Conservation (phyloP, 2,888 invertebrate species). For the Ptychoptera contaminata region DNA sequence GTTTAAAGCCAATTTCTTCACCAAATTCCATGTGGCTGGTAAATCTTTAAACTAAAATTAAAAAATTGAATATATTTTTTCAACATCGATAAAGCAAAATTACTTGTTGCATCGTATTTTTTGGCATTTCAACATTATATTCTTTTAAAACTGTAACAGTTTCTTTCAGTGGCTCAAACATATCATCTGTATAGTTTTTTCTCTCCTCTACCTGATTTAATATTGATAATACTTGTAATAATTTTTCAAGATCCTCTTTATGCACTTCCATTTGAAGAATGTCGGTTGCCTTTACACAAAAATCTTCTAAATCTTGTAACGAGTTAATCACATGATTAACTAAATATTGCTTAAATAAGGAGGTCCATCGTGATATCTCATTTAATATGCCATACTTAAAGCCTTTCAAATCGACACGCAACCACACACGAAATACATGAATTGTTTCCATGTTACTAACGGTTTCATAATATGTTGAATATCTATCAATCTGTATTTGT, state of each 20-base stretch:
- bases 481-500: slow-evolving; percentile 58
- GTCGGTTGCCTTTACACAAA: slow-evolving; percentile 56
- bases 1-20: slow-evolving; percentile 68
- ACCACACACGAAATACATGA: slow-evolving; percentile 61
- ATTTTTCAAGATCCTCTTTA: slow-evolving; percentile 74
- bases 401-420: slow-evolving; percentile 58
- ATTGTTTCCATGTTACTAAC: slow-evolving; percentile 49
- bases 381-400: slow-evolving; percentile 72
- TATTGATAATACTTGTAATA: slow-evolving; percentile 70
- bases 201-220: slow-evolving; percentile 63
- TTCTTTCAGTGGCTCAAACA: slow-evolving; percentile 80
- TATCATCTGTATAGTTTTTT: slow-evolving; percentile 60
- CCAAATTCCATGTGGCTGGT: slow-evolving; percentile 74
- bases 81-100: not conserved
- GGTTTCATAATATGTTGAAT: slow-evolving; percentile 60
- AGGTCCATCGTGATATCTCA: slow-evolving; percentile 75
- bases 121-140: slow-evolving; percentile 77
- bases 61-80: not conserved
- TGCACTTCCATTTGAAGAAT: slow-evolving; percentile 54
- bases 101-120: slow-evolving; percentile 59
- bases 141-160: slow-evolving; percentile 70
- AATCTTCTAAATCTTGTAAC: slow-evolving; percentile 55
- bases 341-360: slow-evolving; percentile 72
- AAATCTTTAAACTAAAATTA: slow-evolving; percentile 47
- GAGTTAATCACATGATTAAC: slow-evolving; percentile 56